Evolutionary conservation across 1,140 invertebrate genomes (phyloP), one percentile per base, ranked within the genome.

Genomic region (Archegozetes longisetosus): DNA sequence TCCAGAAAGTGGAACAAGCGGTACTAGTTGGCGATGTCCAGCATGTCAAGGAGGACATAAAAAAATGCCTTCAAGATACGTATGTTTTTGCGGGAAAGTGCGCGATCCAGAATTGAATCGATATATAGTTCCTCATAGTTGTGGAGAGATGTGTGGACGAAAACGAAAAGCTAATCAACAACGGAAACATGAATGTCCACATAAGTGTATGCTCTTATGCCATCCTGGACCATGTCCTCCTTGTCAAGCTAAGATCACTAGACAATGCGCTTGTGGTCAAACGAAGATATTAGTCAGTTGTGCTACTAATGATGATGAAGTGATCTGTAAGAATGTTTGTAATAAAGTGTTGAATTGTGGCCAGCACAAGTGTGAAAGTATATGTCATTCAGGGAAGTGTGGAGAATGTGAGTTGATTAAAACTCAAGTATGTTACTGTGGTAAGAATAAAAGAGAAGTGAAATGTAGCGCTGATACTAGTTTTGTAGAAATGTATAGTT

Each of bases 181-280:
- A 25, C 62, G 32, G 55, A 48, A 49, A 56, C 51, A 61, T 70
- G 71, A 70, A 62, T 95, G 91, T 70, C 73, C 78, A 1, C 91
- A 96, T 72, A 81, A 80, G 1, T 96, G 92, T 71, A 86, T 79
- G 2, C 70, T 90, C 60, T 73, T 89, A 0, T 97, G 93, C 70
- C 93, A 98, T 72, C 90, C 93, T 0, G 93, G 78, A 13, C 76
- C 77, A 2, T 81, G 79, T 67, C 88, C 90, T 9, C 81, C 84
- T 1, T 92, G 88, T 70, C 75, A 77, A 63, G 78, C 80, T 2
- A 77, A 76, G 59, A 72, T 82, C 28, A 75, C 66, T 17, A 73
- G 73, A 66, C 62, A 64, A 6, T 79, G 76, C 68, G 64, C 69
- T 27, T 79, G 78, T 71, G 75, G 76, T 13, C 74, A 73, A 64